Conservation (phyloP, 2,113 vertebrate species). For the Podilymbus podiceps region DNA sequence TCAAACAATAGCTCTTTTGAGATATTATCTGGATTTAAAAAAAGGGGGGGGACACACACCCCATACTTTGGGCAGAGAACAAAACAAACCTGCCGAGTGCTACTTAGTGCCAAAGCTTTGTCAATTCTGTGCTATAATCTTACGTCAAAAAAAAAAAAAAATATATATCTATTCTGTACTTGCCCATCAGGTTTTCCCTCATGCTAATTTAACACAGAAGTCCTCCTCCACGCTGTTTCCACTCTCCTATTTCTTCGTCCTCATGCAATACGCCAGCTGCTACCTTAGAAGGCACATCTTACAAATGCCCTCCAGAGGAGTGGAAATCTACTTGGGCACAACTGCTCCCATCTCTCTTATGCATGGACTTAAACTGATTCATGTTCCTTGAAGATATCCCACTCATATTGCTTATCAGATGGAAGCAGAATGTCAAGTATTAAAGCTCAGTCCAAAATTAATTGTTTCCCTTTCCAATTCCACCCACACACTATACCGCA, state of each 20-base stretch:
- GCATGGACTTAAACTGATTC: neutral
- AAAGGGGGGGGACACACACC: neutral
- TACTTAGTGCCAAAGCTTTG: neutral
- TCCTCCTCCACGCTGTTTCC: neutral
- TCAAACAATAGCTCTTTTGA: neutral
- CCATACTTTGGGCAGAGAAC: neutral
- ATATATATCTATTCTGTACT: neutral
- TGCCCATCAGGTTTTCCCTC: neutral
- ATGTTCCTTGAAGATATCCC: conserved; percentile 37
- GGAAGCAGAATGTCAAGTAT: conserved; percentile 56
- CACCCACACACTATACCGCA: conserved; percentile 28
- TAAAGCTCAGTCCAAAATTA: conserved; percentile 59
- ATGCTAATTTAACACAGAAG: neutral
- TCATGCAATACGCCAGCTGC: neutral
- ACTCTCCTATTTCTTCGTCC: neutral
- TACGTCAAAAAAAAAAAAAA: neutral
- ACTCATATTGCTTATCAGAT: conserved; percentile 44
- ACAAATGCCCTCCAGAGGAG: neutral
- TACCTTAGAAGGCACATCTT: neutral
- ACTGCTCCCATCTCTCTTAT: neutral
- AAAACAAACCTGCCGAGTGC: neutral
- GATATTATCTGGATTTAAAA: neutral
- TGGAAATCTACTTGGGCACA: conserved; percentile 38
- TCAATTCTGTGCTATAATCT: neutral
- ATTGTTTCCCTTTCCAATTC: conserved; percentile 60